Evolutionary conservation across 2,888 invertebrate species (phyloP).

Genomic region (Caenorhabditis virilis): DNA sequence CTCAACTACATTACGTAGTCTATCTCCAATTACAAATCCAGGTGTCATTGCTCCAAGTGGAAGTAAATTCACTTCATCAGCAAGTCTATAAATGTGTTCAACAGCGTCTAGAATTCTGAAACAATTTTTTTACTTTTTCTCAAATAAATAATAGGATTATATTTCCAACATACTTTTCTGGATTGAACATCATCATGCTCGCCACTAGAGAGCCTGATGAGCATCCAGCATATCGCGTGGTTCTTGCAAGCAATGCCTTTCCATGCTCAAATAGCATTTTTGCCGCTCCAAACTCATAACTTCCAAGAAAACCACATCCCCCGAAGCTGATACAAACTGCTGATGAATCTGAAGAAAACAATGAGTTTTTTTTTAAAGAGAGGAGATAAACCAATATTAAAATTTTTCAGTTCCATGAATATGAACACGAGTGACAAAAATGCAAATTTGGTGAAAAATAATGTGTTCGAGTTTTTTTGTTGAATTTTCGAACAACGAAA

Average conservation of each 20-base stretch:
- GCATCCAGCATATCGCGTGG: constrained; percentile 54
- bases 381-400: too few species aligned
- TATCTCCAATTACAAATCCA: constrained; percentile 59
- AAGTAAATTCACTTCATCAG: constrained; percentile 61
- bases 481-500: too few species aligned
- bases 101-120: constrained; percentile 47
- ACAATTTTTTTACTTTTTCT: background rate
- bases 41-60: constrained; percentile 66
- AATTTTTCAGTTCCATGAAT: too few species aligned
- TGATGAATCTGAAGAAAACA: constrained; percentile 27
- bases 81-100: constrained; percentile 57
- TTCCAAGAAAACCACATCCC: constrained; percentile 65
- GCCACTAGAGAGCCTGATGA: constrained; percentile 63
- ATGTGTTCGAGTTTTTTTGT: too few species aligned
- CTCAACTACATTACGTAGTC: constrained; percentile 52
- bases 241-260: constrained; percentile 47
- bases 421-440: too few species aligned
- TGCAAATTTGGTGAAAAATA: too few species aligned
- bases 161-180: constrained; percentile 41
- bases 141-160: too few species aligned
- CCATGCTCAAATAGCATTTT: constrained; percentile 59
- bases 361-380: too few species aligned
- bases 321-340: constrained; percentile 53
- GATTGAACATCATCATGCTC: constrained; percentile 50
- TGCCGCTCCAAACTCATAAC: constrained; percentile 64